Evolutionary conservation across 2,113 vertebrate species (phyloP).

Genomic region (Chionomys nivalis): DNA sequence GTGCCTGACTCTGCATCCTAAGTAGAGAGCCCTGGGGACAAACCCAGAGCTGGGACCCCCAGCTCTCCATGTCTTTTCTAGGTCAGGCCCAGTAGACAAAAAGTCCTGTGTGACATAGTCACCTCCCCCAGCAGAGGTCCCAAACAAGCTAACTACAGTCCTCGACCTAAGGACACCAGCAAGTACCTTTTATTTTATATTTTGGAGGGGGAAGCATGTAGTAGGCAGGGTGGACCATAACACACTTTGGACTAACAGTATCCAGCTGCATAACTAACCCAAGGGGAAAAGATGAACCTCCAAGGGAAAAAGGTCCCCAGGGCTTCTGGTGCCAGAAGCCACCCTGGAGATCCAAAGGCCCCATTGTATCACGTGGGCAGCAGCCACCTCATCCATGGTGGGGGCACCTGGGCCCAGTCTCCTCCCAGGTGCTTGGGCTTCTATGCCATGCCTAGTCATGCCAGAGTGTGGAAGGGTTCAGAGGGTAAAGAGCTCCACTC

Average conservation of each 20-base stretch:
- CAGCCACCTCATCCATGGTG: neutral
- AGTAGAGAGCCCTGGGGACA: neutral
- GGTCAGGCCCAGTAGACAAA: neutral
- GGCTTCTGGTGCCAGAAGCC: constrained; percentile 66
- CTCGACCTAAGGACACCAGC: no score
- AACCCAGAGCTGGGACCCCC: neutral
- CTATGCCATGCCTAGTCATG: neutral
- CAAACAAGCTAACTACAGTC: neutral
- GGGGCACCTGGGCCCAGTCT: neutral
- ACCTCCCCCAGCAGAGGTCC: no score
- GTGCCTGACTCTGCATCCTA: fast-evolving
- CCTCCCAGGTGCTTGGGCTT: neutral
- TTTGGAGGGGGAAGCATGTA: neutral
- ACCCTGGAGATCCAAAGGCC: constrained; percentile 25
- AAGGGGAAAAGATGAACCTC: constrained; percentile 77
- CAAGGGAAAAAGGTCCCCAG: constrained; percentile 77
- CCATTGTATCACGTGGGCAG: neutral
- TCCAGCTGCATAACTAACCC: constrained; percentile 74
- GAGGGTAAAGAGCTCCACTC: neutral
- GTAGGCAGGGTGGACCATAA: neutral
- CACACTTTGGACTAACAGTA: constrained; percentile 74
- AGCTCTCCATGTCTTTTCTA: fast-evolving
- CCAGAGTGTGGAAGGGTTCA: neutral
- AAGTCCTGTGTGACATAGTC: neutral
- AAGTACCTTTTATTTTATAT: neutral